Evolutionary conservation across 2,888 invertebrate species (phyloP).

Genomic region (Hesperia comma): DNA sequence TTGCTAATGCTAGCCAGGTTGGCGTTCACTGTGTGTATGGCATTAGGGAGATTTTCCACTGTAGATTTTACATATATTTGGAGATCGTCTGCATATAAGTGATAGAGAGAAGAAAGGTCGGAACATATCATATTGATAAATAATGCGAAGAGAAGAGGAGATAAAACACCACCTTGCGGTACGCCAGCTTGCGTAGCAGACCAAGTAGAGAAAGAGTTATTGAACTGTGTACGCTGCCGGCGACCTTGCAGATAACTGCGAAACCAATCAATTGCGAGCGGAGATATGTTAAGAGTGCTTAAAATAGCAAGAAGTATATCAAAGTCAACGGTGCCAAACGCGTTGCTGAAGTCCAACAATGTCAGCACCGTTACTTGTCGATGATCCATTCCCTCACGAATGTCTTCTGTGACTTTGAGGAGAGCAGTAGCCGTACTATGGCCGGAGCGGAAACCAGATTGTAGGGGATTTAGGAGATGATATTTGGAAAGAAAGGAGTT

Average conservation of each 20-base stretch:
- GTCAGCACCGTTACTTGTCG: not conserved
- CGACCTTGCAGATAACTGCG: not conserved
- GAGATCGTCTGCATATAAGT: slow-evolving; percentile 9
- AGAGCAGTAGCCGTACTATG: not conserved
- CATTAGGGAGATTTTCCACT: not conserved
- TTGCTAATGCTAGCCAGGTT: not conserved
- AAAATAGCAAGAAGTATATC: not conserved
- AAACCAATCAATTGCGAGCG: slow-evolving; percentile 15
- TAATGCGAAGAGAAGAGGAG: slow-evolving; percentile 3
- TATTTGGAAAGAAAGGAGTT: not conserved
- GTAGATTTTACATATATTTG: slow-evolving; percentile 11
- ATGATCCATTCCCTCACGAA: not conserved
- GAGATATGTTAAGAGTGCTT: slow-evolving; percentile 4
- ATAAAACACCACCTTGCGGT: slow-evolving; percentile 19
- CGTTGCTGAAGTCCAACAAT: not conserved
- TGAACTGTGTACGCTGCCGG: not conserved
- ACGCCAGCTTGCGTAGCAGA: not conserved
- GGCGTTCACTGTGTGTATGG: slow-evolving; percentile 1
- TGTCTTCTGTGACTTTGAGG: not conserved
- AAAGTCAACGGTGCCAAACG: not conserved
- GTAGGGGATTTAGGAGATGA: not conserved
- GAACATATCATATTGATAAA: slow-evolving; percentile 14
- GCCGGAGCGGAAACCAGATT: not conserved
- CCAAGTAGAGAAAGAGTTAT: not conserved
- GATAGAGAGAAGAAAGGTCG: slow-evolving; percentile 10